Evolutionary conservation across 2,888 invertebrate genomes (phyloP).

Genomic region (Cordylochernes scorpioides): DNA sequence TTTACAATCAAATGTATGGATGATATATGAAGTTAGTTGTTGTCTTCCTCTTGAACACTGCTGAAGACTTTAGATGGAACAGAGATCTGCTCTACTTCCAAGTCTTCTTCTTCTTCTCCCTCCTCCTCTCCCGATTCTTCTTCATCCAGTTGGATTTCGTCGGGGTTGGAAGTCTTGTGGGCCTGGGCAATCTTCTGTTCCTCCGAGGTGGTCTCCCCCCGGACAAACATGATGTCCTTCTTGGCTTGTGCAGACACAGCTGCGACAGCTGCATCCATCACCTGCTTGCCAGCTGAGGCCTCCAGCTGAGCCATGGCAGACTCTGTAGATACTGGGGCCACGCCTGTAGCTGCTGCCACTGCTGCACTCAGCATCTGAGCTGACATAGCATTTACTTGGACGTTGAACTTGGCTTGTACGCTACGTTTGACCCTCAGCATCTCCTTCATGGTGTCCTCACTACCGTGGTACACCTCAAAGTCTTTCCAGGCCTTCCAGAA

Average conservation of each 20-base stretch:
- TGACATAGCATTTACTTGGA: conserved; percentile 74
- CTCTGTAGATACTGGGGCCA: no score
- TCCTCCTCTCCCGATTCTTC: conserved; percentile 11
- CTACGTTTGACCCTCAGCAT: conserved; percentile 92
- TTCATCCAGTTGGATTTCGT: conserved; percentile 21
- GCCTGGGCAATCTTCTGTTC: conserved; percentile 13
- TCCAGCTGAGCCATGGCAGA: no score
- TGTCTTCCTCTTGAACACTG: no score
- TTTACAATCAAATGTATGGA: no score
- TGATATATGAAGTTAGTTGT: no score
- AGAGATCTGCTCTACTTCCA: no score
- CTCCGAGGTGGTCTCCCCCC: conserved; percentile 17
- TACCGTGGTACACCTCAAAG: conserved; percentile 94
- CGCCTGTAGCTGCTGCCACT: conserved; percentile 25
- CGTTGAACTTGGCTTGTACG: conserved; percentile 65
- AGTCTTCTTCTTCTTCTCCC: conserved; percentile 12
- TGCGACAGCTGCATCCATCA: conserved; percentile 38
- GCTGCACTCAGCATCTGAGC: conserved; percentile 70
- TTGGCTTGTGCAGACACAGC: no score
- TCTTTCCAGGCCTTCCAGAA: conserved; percentile 99
- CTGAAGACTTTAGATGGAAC: no score
- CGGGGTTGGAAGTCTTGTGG: conserved; percentile 19
- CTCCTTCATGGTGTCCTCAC: conserved; percentile 96
- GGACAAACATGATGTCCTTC: conserved; percentile 20
- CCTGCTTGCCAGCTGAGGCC: no score